These are phyloP conservation scores for Fragum sueziense DNA, from an alignment of 2,888 invertebrate species.

Conservation along the genomic window DNA sequence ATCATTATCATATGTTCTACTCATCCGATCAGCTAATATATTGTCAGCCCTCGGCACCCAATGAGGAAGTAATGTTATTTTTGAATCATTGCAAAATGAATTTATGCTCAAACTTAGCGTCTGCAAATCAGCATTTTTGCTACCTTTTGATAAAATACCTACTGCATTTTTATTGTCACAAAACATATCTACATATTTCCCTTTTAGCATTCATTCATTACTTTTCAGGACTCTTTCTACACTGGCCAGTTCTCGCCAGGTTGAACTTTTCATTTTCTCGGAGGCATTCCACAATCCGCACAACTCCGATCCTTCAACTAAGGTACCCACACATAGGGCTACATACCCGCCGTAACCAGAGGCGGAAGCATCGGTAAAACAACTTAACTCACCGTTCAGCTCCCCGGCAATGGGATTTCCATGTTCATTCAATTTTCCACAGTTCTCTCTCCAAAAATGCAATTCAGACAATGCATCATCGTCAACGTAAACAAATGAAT, in stretches of 20 bases:
- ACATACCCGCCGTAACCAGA: constrained; percentile 16
- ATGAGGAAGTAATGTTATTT: background rate
- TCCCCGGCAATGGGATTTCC: background rate
- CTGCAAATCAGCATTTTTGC: constrained; percentile 12
- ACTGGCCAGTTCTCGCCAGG: constrained; percentile 1
- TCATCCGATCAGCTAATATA: constrained; percentile 4
- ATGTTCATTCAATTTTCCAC: background rate
- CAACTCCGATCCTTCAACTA: constrained; percentile 11
- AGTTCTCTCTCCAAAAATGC: constrained; percentile 13
- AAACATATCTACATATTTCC: background rate
- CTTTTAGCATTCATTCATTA: background rate
- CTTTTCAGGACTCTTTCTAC: constrained; percentile 11
- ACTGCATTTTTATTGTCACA: constrained; percentile 26
- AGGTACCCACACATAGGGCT: constrained; percentile 18
- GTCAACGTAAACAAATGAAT: constrained; percentile 6
- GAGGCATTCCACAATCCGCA: background rate
- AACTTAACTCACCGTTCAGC: background rate
- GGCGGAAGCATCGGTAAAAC: constrained; percentile 8
- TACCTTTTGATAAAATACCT: constrained; percentile 18
- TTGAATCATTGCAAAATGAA: background rate
- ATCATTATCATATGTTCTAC: constrained; percentile 20
- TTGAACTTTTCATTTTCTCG: background rate
- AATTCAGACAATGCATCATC: constrained; percentile 17
- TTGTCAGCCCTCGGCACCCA: constrained; percentile 31
- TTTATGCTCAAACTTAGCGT: background rate